Conservation (phyloP, 2,113 vertebrate species). For the Eubucco bourcierii region DNA sequence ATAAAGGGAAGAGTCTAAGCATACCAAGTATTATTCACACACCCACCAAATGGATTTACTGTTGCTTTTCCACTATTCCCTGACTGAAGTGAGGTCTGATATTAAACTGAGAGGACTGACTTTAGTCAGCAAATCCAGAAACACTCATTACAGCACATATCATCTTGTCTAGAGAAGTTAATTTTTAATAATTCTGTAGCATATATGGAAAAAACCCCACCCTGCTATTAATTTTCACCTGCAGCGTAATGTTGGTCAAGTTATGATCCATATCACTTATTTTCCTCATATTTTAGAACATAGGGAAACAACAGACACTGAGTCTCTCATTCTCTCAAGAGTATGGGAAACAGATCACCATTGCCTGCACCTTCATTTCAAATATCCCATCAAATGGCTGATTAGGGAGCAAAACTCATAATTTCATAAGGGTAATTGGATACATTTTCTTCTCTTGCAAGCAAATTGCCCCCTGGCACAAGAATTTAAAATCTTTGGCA, state of each 20-base stretch:
- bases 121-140: not conserved
- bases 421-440: conserved; percentile 65
- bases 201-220: not conserved
- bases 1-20: not conserved
- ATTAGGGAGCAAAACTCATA: conserved; percentile 47
- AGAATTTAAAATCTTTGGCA: conserved; percentile 67
- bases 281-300: not conserved
- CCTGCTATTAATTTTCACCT: not conserved
- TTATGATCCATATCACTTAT: not conserved
- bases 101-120: not conserved
- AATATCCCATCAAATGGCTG: conserved; percentile 44
- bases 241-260: not conserved
- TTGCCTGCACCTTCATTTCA: conserved; percentile 42
- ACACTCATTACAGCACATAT: not conserved
- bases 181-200: not conserved
- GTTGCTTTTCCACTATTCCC: not conserved
- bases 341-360: not conserved
- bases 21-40: not conserved
- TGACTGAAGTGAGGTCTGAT: not conserved
- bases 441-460: conserved; percentile 63
- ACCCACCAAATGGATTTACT: fast-evolving
- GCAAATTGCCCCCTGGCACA: conserved; percentile 56
- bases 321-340: not conserved
- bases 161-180: not conserved
- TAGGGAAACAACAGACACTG: not conserved